phyloP scores from a whole-genome alignment of 2,113 vertebrate species.

The Sturnus vulgaris region DNA sequence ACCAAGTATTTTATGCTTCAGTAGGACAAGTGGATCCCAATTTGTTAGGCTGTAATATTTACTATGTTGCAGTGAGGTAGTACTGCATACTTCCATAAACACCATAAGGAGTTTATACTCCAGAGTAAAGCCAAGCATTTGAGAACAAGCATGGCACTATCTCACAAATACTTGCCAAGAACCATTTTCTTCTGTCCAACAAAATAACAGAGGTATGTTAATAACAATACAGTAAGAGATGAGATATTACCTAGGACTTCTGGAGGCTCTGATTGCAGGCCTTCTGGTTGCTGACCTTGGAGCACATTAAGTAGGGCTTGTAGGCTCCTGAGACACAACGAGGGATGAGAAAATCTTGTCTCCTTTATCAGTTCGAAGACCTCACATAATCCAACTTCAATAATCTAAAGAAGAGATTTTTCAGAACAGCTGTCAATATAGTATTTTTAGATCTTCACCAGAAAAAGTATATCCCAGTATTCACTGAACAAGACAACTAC shows the following conservation, averaged over 20 bases:
- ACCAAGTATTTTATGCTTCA: not conserved
- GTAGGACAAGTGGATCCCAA: not conserved
- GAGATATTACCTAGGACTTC: constrained; percentile 88
- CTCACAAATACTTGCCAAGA: not conserved
- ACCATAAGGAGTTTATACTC: not conserved
- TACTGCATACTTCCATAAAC: not conserved
- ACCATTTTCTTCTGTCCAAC: not conserved
- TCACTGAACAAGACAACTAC: not conserved
- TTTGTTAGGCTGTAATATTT: not conserved
- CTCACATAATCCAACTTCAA: constrained; percentile 96
- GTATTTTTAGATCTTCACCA: not conserved
- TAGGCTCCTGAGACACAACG: constrained; percentile 93
- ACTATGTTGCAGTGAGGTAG: not conserved
- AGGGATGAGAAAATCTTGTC: constrained; percentile 95
- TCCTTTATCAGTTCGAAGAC: constrained; percentile 99
- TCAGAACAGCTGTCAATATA: not conserved
- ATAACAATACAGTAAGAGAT: not conserved
- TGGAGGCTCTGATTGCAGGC: constrained; percentile 94
- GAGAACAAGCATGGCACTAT: not conserved
- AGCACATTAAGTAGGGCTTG: constrained; percentile 96
- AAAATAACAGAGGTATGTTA: not conserved
- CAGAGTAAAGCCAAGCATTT: not conserved
- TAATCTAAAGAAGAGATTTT: constrained; percentile 80
- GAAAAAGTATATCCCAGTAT: not conserved
- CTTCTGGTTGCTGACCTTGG: constrained; percentile 97